Percentiles rank a stretch among this genome's conserved stretches.
These are phyloP conservation scores for Acrobasis repandana DNA, from an alignment of 2,888 invertebrate genomes.

Conservation along the genomic window DNA sequence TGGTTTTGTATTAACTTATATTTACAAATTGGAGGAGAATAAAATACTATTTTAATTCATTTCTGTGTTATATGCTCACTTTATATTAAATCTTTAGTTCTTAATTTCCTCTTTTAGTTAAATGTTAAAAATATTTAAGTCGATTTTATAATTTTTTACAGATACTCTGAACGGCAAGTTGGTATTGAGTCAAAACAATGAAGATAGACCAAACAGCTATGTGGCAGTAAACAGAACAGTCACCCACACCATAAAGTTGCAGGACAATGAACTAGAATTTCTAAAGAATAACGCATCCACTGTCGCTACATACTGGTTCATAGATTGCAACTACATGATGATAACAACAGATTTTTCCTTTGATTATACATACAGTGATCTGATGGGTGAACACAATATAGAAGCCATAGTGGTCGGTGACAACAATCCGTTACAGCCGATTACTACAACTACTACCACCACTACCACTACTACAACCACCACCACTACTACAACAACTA, in stretches of 20 bases:
- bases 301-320: slow-evolving; percentile 89
- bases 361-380: slow-evolving; percentile 84
- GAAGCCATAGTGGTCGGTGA: slow-evolving; percentile 89
- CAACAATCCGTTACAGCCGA: slow-evolving; percentile 83
- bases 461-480: slow-evolving; percentile 73
- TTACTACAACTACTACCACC: slow-evolving; percentile 75
- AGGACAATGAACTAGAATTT: slow-evolving; percentile 84
- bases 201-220: slow-evolving; percentile 78
- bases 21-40: too few species aligned
- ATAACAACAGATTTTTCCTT: slow-evolving; percentile 84
- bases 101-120: neutral
- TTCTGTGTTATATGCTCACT: too few species aligned
- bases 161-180: slow-evolving; percentile 87
- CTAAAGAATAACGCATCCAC: slow-evolving; percentile 72
- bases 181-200: slow-evolving; percentile 84
- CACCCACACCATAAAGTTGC: slow-evolving; percentile 82
- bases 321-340: slow-evolving; percentile 89
- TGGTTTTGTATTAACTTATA: too few species aligned
- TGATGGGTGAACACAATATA: slow-evolving; percentile 83
- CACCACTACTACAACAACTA: slow-evolving; percentile 67
- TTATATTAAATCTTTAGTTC: too few species aligned
- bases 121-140: neutral
- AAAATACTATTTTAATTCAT: too few species aligned
- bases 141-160: slow-evolving; percentile 51
- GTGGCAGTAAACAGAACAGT: slow-evolving; percentile 85